phyloP scores from a whole-genome alignment of 2,888 invertebrate species.

The Elegia similella region DNA sequence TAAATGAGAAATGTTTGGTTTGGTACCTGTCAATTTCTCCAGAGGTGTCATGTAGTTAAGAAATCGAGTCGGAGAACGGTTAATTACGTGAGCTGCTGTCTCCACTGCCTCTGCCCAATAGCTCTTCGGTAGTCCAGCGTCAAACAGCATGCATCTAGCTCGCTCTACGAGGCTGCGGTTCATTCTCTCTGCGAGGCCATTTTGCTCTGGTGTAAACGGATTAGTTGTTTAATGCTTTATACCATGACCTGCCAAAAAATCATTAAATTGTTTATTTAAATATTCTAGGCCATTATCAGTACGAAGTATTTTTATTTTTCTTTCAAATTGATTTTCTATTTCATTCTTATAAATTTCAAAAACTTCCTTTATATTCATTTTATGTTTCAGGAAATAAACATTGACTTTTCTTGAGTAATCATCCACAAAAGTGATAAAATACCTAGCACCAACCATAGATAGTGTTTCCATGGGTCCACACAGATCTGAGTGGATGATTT shows the following conservation, averaged over 20 bases:
- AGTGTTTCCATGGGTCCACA: constrained; percentile 45
- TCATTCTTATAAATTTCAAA: constrained; percentile 27
- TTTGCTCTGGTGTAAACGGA: constrained; percentile 39
- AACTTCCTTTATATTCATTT: constrained; percentile 35
- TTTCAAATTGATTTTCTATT: constrained; percentile 16
- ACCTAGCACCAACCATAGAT: constrained; percentile 42
- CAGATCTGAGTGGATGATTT: constrained; percentile 44
- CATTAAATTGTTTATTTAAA: constrained; percentile 6
- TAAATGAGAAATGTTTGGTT: constrained; percentile 33
- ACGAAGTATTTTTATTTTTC: constrained; percentile 17
- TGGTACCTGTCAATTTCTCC: constrained; percentile 42
- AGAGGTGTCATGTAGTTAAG: constrained; percentile 19
- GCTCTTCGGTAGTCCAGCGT: constrained; percentile 17
- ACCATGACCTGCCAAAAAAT: constrained; percentile 23
- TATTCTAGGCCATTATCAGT: constrained; percentile 20
- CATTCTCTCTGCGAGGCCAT: constrained; percentile 39
- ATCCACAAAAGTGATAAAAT: constrained; percentile 50
- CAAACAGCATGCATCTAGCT: constrained; percentile 25
- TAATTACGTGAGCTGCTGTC: constrained; percentile 19
- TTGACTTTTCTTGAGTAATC: constrained; percentile 32
- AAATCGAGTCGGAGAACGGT: constrained; percentile 17
- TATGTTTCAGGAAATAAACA: constrained; percentile 45
- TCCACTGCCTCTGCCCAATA: constrained; percentile 25
- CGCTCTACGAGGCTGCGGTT: constrained; percentile 28
- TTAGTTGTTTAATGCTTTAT: constrained; percentile 33